Evolutionary conservation across 2,888 invertebrate species (phyloP), one percentile per base, ranked within the genome.

Genomic region (Heliconius ismenius): DNA sequence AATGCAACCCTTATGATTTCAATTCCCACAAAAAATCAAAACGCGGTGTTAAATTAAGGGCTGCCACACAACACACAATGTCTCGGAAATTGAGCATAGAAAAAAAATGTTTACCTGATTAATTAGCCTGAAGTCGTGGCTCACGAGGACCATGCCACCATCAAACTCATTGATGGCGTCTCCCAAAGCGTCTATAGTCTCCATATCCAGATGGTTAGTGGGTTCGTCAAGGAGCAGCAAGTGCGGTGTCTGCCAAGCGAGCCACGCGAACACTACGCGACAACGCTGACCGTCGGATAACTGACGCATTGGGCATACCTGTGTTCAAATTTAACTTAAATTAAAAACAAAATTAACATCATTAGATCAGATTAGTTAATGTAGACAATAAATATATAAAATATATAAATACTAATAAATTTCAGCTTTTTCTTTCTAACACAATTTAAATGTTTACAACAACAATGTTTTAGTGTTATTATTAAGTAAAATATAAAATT

Each of bases 121-220:
- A 81, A 99, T 99, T 75, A 99, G 96, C 90, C 99, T 96, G 95
- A 99, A 99, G 95, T 99, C 99, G 97, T 99, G 99, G 93, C 98
- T 99, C 85, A 99, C 99, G 36, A 99, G 96, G 81, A 99, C 98
- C 97, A 99, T 97, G 82, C 99, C 99, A 67, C 99, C 99, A 83
- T 98, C 98, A 88, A 99, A 99, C 86, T 98, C 98, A 88, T 98
- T 99, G 85, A 99, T 97, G 39, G 99, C 99, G 83, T 99, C 99
- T 1, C 98, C 99, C 76, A 99, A 95, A 0, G 99, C 98, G 92
- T 99, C 99, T 82, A 99, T 99, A 0, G 99, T 99, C 93, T 98
- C 98, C 98, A 98, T 98, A 87, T 98, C 98, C 91, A 99, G 95
- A 87, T 99, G 98, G 95, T 98, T 98, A 77, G 98, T 98, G 80